Base-by-base conservation (phyloP, 2,113 vertebrate species). In the Herpailurus yagouaroundi region DNA sequence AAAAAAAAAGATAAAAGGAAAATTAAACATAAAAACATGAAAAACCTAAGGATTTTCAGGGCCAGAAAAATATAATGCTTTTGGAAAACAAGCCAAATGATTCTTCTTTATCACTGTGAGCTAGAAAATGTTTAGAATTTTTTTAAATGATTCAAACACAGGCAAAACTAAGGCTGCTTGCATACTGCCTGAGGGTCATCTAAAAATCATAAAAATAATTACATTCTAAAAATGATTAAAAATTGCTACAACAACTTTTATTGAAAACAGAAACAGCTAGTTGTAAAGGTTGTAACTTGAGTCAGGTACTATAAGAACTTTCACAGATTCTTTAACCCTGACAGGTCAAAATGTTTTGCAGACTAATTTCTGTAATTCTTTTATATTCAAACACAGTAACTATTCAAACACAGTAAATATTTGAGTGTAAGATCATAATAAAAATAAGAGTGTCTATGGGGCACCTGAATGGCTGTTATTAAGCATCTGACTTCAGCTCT, bases 141-240 rank as follows among this genome's bases (percentile, higher is more conserved):
- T 71, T 92, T 81, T 2, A 95, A 81, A 52, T 45, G 5, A 86
- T 48, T 84, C 33, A 77, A 83, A 57, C 16, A 64, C 90, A 84
- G 50, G 48, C 38, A 68, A 48, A 45, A 27, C 23, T 66, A 91
- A 91, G 13, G 66, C 5, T 88, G 63, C 15, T 48, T 88, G 23
- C 1, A 45, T 69, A 81, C 33, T 66, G 82, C 45, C 5, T 36
- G 23, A 41, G 76, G 23, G 10, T 60, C 29, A 52, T 41, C 82
- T 77, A 79, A 91, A 91, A 95, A 66, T 88, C 13, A 50, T 77
- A 63, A 91, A 95, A 85, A 86, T 14, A 55, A 82, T 63, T 38
- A 63, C n/a, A 92, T 45, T 1, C 41, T 86, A 77, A 95, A 85
- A 60, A 76, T 68, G 11, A 92, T 60, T 92, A 74, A 81, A 84